Evolutionary conservation across 2,113 vertebrate genomes (phyloP).

Genomic region (Poeciliopsis retropinna): DNA sequence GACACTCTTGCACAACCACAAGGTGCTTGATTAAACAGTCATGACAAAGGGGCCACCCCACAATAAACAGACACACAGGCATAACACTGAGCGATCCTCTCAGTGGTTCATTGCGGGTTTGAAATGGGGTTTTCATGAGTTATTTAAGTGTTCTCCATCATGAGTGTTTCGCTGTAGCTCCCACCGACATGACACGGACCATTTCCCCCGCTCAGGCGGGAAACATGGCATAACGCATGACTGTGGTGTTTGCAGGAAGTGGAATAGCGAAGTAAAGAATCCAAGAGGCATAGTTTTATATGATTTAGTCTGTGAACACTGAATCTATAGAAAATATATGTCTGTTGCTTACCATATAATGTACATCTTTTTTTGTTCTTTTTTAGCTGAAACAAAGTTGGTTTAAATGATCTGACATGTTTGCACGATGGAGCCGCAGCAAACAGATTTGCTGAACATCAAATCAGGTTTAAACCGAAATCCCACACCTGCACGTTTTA

Average conservation of each 20-base stretch:
- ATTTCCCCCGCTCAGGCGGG: conserved; percentile 55
- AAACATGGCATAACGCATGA: conserved; percentile 55
- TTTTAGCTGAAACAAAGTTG: neutral
- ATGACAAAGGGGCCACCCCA: conserved; percentile 36
- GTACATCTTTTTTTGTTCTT: neutral
- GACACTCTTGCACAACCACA: conserved; percentile 35
- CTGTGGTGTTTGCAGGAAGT: conserved; percentile 36
- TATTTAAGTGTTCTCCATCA: conserved; percentile 70
- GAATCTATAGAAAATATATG: conserved; percentile 6
- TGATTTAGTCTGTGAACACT: conserved; percentile 31
- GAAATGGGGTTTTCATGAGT: conserved; percentile 64
- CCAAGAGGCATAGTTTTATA: conserved; percentile 39
- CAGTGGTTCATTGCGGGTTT: conserved; percentile 46
- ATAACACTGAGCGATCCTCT: conserved; percentile 33
- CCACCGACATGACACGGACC: conserved; percentile 62
- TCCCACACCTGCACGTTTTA: conserved; percentile 11
- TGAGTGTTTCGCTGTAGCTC: conserved; percentile 37
- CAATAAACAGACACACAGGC: conserved; percentile 22
- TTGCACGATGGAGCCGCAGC: too few species aligned
- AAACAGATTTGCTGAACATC: conserved; percentile 12
- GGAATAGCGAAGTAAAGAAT: conserved; percentile 29
- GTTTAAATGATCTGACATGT: neutral
- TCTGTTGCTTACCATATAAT: conserved; percentile 13
- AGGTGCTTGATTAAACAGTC: conserved; percentile 58
- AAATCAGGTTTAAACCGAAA: conserved; percentile 26